These are phyloP conservation scores for Pseudopodoces humilis DNA, from an alignment of 2,113 vertebrate genomes.

Conservation along the genomic window DNA sequence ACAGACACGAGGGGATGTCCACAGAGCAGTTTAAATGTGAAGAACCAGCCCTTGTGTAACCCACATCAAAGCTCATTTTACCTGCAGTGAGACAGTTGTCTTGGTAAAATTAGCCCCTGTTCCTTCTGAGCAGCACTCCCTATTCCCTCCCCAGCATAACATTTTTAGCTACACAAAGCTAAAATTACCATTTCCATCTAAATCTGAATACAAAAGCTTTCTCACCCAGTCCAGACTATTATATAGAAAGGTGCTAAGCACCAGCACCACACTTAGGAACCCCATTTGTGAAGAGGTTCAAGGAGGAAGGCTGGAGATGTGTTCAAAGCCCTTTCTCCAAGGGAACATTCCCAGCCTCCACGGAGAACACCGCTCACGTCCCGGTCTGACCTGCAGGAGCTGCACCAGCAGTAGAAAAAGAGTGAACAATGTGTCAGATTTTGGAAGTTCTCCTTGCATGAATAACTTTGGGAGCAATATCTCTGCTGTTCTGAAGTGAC, in stretches of 20 bases:
- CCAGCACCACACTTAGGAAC: not conserved
- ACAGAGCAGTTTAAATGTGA: not conserved
- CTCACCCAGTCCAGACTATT: not conserved
- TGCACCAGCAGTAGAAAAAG: not conserved
- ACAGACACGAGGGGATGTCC: not conserved
- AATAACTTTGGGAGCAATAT: not conserved
- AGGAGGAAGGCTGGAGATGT: not conserved
- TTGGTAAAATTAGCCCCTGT: not conserved
- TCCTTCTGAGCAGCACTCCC: not conserved
- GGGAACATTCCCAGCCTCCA: not conserved
- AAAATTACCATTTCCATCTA: not conserved
- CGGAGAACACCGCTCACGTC: rapidly evolving
- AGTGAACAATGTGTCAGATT: not conserved
- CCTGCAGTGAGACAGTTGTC: not conserved
- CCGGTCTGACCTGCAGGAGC: not conserved
- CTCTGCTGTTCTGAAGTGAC: not conserved
- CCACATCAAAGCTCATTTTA: not conserved
- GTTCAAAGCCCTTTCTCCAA: not conserved
- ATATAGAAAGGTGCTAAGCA: not conserved
- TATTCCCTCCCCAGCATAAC: not conserved
- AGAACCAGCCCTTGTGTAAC: not conserved
- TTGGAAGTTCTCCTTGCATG: not conserved
- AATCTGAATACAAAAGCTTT: not conserved
- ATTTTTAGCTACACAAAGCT: not conserved
- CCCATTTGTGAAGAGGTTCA: not conserved